Evolutionary conservation across 1,140 invertebrate genomes (phyloP).

Genomic region (Euura lappo): DNA sequence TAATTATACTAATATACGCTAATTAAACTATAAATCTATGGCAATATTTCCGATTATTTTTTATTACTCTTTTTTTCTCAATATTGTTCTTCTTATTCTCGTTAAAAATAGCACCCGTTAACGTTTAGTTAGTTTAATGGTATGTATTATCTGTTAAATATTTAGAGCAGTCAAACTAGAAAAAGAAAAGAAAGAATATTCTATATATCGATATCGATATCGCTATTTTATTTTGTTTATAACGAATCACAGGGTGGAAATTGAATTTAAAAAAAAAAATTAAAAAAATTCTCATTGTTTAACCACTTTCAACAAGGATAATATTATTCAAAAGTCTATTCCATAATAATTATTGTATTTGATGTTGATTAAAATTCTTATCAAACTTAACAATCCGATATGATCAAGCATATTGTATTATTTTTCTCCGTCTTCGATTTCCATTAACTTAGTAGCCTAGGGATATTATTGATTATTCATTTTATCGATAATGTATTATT

Average conservation of each 20-base stretch:
- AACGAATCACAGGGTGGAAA: neutral
- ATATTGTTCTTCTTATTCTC: neutral
- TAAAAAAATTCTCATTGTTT: neutral
- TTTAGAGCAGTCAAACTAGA: neutral
- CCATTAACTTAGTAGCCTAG: no score
- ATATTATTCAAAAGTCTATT: neutral
- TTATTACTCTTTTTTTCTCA: neutral
- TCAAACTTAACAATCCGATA: conserved; percentile 1
- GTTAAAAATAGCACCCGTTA: conserved; percentile 4
- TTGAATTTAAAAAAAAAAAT: neutral
- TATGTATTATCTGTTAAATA: no score
- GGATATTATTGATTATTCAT: neutral
- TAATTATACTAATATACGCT: no score
- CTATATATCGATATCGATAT: neutral
- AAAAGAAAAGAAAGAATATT: neutral
- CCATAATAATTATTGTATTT: neutral
- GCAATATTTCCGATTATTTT: no score
- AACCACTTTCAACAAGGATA: neutral
- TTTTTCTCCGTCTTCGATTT: no score
- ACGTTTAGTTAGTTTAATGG: neutral
- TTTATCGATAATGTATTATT: neutral
- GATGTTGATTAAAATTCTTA: neutral
- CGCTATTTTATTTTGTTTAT: neutral
- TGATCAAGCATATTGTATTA: conserved; percentile 3
- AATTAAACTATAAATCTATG: no score